Percentiles rank a stretch among this genome's conserved stretches.
Evolutionary conservation across 1,140 invertebrate species (phyloP).

Genomic region (Anagrus nilaparvatae): DNA sequence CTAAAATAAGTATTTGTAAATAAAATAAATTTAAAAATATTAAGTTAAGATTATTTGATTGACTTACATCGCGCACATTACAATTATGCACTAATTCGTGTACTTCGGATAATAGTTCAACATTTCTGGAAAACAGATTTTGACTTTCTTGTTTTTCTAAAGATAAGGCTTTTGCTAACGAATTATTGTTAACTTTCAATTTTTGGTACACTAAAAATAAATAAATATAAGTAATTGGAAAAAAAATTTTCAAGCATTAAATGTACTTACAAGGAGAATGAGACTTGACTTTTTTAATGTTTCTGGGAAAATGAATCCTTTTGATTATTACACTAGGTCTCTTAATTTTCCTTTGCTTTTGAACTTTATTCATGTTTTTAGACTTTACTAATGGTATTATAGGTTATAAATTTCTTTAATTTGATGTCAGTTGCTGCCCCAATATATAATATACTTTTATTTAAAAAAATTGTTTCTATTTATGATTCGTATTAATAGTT

Average conservation of each 20-base stretch:
- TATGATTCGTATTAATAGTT: too few relatives aligned
- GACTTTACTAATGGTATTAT: too few relatives aligned
- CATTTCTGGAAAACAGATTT: slow-evolving; percentile 25
- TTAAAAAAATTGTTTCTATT: too few relatives aligned
- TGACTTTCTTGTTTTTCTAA: slow-evolving; percentile 29
- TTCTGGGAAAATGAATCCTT: slow-evolving; percentile 18
- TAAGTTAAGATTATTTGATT: neutral
- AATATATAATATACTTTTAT: too few relatives aligned
- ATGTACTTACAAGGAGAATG: slow-evolving; percentile 22
- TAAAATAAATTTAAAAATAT: slow-evolving; percentile 3
- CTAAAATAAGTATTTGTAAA: neutral
- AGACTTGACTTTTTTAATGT: slow-evolving; percentile 16
- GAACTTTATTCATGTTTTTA: slow-evolving; percentile 25
- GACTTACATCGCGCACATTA: slow-evolving; percentile 27
- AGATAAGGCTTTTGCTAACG: slow-evolving; percentile 28
- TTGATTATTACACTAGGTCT: slow-evolving; percentile 22
- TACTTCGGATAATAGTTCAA: slow-evolving; percentile 22
- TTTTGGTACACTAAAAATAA: slow-evolving; percentile 27
- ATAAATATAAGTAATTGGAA: neutral
- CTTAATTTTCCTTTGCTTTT: slow-evolving; percentile 23
- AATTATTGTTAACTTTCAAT: slow-evolving; percentile 29
- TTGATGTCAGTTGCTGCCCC: too few relatives aligned
- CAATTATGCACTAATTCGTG: slow-evolving; percentile 24
- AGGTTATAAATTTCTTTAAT: too few relatives aligned
- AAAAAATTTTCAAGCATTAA: too few relatives aligned